Base-by-base conservation (phyloP, 2,113 vertebrate species). In the Cyanocitta stelleri region DNA sequence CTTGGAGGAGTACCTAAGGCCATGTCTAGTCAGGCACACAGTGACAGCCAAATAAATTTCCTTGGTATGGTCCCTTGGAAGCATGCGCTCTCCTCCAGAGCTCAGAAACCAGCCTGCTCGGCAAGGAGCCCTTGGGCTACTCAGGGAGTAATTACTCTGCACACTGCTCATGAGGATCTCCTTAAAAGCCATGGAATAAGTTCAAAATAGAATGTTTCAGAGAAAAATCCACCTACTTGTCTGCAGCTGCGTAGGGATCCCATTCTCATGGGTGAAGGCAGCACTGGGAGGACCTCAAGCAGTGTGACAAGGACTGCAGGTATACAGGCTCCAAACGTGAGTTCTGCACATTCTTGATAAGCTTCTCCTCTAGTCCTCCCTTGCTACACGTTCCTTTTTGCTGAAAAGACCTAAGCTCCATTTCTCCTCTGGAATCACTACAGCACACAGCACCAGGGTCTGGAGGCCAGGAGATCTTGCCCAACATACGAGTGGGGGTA, bases 291-390 rank as follows among this genome's bases (percentile, higher is more conserved):
- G 35, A 39, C 18, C 43, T 30, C 35, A 19, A 33, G 30, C 18
- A 33, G 3, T 3, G 39, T 23, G 35, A 71, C 0, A 2, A 44
- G 37, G 13, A 11, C 37, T 39, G 54, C 9, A 48, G 64, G 64
- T 43, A 24, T 0, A 5, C 11, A 16, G 64, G 62, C 66, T 76
- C 67, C 21, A 61, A 49, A 24, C 0, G 0, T 4, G 7, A 59
- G 35, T 44, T 78, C 81, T 72, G 48, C 52, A 41, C 21, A 58
- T 15, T 66, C 71, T 30, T 23, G 7, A 11, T 62, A 32, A 21
- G 22, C 78, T 72, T 68, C 46, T 78, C n/a, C 27, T 85, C 55
- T 18, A 16, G 20, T 10, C 48, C 30, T 75, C 61, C 11, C 39
- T 84, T 49, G 32, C 49, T 37, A 15, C 8, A 3, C 46, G 67